Conservation (phyloP, 2,888 invertebrate species). For the Cephus pulcher region DNA sequence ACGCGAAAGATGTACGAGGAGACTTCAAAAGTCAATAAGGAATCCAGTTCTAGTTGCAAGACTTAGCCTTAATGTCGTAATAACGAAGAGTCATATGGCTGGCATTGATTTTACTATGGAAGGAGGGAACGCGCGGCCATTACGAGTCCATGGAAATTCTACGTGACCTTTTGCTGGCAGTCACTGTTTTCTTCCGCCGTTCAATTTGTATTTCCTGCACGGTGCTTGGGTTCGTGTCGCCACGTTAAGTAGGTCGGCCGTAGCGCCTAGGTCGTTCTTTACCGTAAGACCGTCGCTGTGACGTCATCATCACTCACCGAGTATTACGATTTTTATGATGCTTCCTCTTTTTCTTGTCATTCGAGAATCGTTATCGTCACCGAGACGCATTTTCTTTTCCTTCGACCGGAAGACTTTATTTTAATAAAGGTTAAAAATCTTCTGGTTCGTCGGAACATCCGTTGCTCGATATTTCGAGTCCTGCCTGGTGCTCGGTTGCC, state of each 20-base stretch:
- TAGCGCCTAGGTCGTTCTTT: constrained; percentile 29
- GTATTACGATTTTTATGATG: neutral
- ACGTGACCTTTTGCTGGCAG: neutral
- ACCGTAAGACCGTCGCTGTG: constrained; percentile 36
- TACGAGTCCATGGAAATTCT: neutral
- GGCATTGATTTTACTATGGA: neutral
- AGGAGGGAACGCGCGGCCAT: neutral
- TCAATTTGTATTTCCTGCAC: neutral
- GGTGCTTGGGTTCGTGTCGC: constrained; percentile 17
- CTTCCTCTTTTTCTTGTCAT: no score
- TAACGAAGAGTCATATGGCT: neutral
- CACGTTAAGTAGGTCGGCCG: constrained; percentile 39
- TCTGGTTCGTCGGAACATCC: neutral
- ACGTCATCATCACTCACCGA: constrained; percentile 32
- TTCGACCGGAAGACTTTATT: neutral
- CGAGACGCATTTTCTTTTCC: no score
- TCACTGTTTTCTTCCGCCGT: neutral
- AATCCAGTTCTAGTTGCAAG: neutral
- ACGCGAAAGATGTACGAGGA: neutral
- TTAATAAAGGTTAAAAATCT: neutral
- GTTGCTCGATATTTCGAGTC: neutral
- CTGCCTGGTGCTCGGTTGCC: neutral
- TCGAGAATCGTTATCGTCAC: neutral
- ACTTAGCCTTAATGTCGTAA: neutral
- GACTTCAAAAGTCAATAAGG: neutral